Evolutionary conservation across 2,113 vertebrate species (phyloP).

Genomic region (Hirundichthys speculiger): DNA sequence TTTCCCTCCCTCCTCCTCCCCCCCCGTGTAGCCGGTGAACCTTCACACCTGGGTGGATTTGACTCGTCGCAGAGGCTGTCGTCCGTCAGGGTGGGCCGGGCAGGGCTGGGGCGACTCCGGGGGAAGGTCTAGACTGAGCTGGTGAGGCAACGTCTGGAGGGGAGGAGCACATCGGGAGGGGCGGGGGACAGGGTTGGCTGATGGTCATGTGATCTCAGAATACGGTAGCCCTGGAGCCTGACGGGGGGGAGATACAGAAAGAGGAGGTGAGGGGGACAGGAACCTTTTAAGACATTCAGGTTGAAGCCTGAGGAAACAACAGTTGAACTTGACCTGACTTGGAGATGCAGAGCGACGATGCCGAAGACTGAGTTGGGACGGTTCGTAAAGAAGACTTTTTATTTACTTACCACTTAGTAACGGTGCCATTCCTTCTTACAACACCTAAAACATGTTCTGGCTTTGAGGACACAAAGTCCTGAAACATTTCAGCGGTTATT

Average conservation of each 20-base stretch:
- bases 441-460: no score
- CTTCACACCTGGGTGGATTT: constrained; percentile 83
- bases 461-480: no score
- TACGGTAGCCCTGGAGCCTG: constrained; percentile 87
- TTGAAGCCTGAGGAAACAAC: not conserved
- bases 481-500: no score
- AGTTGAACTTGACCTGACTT: not conserved
- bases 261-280: not conserved
- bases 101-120: constrained; percentile 54
- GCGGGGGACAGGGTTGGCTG: constrained; percentile 83
- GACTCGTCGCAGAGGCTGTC: constrained; percentile 73
- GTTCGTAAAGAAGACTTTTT: no score
- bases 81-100: constrained; percentile 65
- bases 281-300: not conserved
- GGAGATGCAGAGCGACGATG: no score
- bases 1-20: no score
- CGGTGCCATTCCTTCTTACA: no score
- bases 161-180: constrained; percentile 86
- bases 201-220: constrained; percentile 92
- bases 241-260: constrained; percentile 9
- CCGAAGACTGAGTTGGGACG: no score
- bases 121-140: constrained; percentile 85
- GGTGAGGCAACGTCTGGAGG: constrained; percentile 86
- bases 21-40: constrained; percentile 24
- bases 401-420: no score